Base-by-base conservation (phyloP, 2,888 invertebrate species). In the Tubulanus polymorphus region DNA sequence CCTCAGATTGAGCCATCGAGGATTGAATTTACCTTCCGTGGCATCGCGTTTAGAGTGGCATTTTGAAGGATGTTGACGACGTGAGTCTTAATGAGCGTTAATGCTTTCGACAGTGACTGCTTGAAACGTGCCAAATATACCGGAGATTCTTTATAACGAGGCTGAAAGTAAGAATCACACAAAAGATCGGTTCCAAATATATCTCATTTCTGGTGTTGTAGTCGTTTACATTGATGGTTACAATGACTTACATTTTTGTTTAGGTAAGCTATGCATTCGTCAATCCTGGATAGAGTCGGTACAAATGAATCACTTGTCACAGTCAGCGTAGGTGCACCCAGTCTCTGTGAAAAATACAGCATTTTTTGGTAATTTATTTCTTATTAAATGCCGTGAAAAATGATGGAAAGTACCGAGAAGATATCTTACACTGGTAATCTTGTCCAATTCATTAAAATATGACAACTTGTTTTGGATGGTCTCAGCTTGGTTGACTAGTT, bases 261-360 rank as follows among this genome's bases (percentile, higher is more conserved):
- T 80, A 95, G 85, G 75, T 93, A 95, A 8, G 87, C 85, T 57
- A 94, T 85, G 68, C 93, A 93, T 46, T 87, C 86, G 73, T 95
- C 93, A 53, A 96, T 88, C 73, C 89, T 87, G 47, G 88, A 86
- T 18, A 96, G 81, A 60, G 92, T 85, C 48, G 85, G 85, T 65
- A 90, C 87, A 78, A 93, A 94, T 2, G 88, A 84, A 60, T 92
- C 89, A 69, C 88, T 91, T 47, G 89, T 88, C 0, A 91, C 89
- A 0, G 90, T 87, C 66, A 93, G 81, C 0, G 90, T 88, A 0
- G 91, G 86, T 50, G 90, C 88, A 67, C 85, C 87, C 5, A 93
- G 80, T 55, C 90, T 85, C 75, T 91, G 88, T 54, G 70, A 72
- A 29, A 46, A 23, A 41, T 8, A n/a, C n/a, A n/a, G n/a, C n/a